phyloP scores from a whole-genome alignment of 2,113 vertebrate genomes.

The Gambusia holbrooki region DNA sequence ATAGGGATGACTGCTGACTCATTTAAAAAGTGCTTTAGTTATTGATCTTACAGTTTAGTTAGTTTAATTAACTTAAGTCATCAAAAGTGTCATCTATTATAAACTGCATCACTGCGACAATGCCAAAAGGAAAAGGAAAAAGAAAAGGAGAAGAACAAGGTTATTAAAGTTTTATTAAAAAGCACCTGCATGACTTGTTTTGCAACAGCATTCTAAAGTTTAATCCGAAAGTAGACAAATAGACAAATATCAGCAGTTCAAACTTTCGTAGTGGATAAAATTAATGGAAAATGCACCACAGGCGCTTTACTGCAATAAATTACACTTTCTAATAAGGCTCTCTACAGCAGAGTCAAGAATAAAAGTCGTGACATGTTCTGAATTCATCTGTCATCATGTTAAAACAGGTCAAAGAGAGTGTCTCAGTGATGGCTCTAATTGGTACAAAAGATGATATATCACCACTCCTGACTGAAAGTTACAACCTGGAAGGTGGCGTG shows the following conservation, averaged over 20 bases:
- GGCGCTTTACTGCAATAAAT: background rate
- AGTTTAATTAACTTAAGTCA: background rate
- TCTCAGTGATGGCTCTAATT: conserved; percentile 20
- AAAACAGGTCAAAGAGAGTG: conserved; percentile 27
- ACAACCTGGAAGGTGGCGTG: conserved; percentile 14
- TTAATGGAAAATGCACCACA: background rate
- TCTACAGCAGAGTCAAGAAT: background rate
- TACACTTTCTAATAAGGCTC: background rate
- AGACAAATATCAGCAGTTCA: background rate
- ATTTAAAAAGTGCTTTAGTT: too few species aligned
- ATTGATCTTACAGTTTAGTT: too few species aligned
- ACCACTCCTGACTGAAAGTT: conserved; percentile 6
- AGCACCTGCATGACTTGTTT: background rate
- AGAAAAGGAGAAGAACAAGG: too few species aligned
- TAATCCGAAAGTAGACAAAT: background rate
- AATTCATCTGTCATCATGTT: conserved; percentile 12
- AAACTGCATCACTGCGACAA: too few species aligned
- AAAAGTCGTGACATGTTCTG: conserved; percentile 8
- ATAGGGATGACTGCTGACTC: background rate
- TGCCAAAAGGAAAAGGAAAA: too few species aligned
- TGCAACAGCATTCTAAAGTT: background rate
- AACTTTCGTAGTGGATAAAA: background rate
- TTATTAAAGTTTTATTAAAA: background rate
- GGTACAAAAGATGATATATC: conserved; percentile 18
- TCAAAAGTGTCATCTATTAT: too few species aligned